Evolutionary conservation across 1,140 invertebrate genomes (phyloP).

Genomic region (Aphelinus atriplicis): DNA sequence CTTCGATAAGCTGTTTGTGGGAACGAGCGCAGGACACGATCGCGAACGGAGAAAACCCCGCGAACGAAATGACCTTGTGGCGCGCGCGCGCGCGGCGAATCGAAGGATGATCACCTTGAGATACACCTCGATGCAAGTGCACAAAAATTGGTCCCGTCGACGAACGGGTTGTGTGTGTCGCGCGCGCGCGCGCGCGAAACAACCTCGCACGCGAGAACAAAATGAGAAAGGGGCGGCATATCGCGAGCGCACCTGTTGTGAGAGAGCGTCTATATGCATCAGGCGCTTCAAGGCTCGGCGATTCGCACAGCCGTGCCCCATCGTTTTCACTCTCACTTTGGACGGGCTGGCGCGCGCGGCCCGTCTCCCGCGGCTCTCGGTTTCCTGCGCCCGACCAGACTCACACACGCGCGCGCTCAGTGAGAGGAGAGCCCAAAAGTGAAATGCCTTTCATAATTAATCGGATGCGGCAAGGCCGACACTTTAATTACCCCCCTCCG

Average conservation of each 20-base stretch:
- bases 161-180: too few species aligned
- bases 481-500: slow-evolving; percentile 25
- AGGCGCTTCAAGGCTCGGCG: not conserved
- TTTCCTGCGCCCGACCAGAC: slow-evolving; percentile 22
- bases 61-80: too few species aligned
- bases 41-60: too few species aligned
- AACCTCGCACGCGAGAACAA: too few species aligned
- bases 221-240: not conserved
- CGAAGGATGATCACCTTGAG: too few species aligned
- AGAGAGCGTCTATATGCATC: not conserved
- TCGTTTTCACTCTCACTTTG: slow-evolving; percentile 16
- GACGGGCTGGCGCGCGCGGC: not conserved
- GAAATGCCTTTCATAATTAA: slow-evolving; percentile 45
- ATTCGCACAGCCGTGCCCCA: not conserved
- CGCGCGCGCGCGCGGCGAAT: too few species aligned
- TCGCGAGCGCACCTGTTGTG: not conserved
- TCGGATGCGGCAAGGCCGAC: slow-evolving; percentile 42
- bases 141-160: too few species aligned
- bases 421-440: slow-evolving; percentile 43
- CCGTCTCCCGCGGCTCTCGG: slow-evolving; percentile 8
- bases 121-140: too few species aligned
- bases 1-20: too few species aligned
- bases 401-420: slow-evolving; percentile 26
- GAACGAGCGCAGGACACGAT: too few species aligned
- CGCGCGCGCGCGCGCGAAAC: too few species aligned